These are phyloP conservation scores for Drosophila anceps DNA, from an alignment of 2,888 invertebrate genomes.

Conservation along the genomic window DNA sequence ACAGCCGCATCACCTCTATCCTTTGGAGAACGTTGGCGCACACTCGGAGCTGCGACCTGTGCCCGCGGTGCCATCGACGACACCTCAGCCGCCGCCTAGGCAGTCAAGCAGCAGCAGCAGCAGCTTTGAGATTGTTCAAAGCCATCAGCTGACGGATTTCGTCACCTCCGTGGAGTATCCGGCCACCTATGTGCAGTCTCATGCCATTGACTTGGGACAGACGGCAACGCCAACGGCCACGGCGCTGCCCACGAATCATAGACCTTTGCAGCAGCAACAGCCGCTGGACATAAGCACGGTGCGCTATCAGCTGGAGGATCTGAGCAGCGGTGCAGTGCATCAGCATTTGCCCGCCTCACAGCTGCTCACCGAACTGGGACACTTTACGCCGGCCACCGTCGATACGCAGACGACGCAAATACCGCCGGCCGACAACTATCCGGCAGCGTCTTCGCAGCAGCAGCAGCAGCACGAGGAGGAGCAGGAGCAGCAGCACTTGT, in stretches of 20 bases:
- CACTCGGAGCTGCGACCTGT: constrained; percentile 80
- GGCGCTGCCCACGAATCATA: constrained; percentile 42
- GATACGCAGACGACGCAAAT: constrained; percentile 53
- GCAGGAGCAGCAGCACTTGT: constrained; percentile 42
- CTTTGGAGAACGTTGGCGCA: constrained; percentile 73
- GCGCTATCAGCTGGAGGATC: constrained; percentile 73
- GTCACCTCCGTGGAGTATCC: constrained; percentile 91
- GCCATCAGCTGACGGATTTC: constrained; percentile 89
- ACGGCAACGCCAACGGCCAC: constrained; percentile 87
- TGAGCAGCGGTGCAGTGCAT: constrained; percentile 70
- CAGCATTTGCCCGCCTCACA: constrained; percentile 80
- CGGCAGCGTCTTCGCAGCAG: constrained; percentile 78
- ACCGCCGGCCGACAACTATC: constrained; percentile 72
- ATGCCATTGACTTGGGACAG: constrained; percentile 85
- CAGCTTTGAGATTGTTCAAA: constrained; percentile 86
- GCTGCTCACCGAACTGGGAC: constrained; percentile 78
- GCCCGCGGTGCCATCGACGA: constrained; percentile 48
- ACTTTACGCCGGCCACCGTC: constrained; percentile 21
- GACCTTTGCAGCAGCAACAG: constrained; percentile 4
- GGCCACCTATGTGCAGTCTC: constrained; percentile 88
- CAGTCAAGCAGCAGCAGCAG: constrained; percentile 61
- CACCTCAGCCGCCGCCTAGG: constrained; percentile 14
- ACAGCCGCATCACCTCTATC: constrained; percentile 42
- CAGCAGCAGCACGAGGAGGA: constrained; percentile 48
- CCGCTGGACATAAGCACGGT: constrained; percentile 65